Base-by-base conservation (phyloP, 92 coral and sea anemone genomes). In the Umimayanthus chanpuru region DNA sequence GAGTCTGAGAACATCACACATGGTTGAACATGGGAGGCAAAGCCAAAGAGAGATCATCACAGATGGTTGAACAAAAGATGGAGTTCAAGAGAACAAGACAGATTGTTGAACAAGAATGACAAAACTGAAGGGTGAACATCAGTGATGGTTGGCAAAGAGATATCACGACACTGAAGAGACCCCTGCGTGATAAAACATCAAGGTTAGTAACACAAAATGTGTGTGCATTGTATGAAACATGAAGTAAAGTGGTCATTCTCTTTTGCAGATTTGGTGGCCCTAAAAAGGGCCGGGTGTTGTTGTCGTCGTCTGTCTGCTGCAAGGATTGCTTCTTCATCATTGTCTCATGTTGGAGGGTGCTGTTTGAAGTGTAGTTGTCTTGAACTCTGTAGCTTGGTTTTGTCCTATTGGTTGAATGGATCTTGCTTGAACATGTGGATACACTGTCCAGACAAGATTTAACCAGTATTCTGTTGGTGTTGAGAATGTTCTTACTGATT, bases 251-350 rank as follows among this genome's bases (percentile, higher is more conserved):
- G 96, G 92, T 85, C 92, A 95, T 93, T 87, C 91, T 82, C 98
- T 92, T 95, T 95, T 80, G 90, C 90, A 93, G 91, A 95, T 95
- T 93, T 95, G 98, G 92, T 89, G 98, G 96, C 96, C 96, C 98
- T 95, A 6, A 93, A 93, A 21, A 95, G 98, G 91, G 90, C 98
- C 98, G 85, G 90, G 95, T 87, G 94, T 88, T 68, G 82, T 81
- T 50, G 81, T 88, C 72, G 85, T 89, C 21, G 21, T 78, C 36
- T 80, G 84, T 80, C 44, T 30, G 1, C 65, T 25, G 86, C 86
- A 67, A 68, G 76, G 76, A 44, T 44, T 16, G 8, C 18, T 11
- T 56, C 25, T 39, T 75, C 25, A 9, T 81, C 28, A 11, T 32
- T 32, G 1, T 61, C n/a, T 80, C 38, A 6, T 40, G 41, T 41